phyloP scores from a whole-genome alignment of 2,797 vertebrate species.

The Onychomys torridus region DNA sequence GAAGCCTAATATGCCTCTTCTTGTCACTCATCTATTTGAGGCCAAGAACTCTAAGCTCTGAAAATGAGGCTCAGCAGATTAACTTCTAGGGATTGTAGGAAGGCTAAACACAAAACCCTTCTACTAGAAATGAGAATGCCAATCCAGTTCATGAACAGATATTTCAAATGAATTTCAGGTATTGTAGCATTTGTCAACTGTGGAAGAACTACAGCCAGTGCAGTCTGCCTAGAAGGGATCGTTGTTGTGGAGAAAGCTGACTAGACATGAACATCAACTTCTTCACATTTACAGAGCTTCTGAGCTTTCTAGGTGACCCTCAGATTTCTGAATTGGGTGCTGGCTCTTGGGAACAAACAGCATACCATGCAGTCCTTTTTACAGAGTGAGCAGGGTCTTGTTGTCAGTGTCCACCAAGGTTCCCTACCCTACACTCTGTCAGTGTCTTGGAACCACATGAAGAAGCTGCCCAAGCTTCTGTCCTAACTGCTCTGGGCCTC shows the following conservation, averaged over 20 bases:
- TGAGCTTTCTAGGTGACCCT: not conserved
- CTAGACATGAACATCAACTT: not conserved
- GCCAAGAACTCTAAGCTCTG: not conserved
- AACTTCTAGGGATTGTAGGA: not conserved
- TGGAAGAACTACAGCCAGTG: not conserved
- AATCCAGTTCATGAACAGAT: not conserved
- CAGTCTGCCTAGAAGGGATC: not conserved
- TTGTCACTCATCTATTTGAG: not conserved
- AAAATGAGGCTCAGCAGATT: not conserved
- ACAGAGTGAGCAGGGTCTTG: accelerated
- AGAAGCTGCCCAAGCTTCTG: not conserved
- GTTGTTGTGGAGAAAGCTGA: not conserved
- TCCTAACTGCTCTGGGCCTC: not conserved
- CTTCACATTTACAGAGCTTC: not conserved
- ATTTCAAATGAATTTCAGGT: not conserved
- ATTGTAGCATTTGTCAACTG: not conserved
- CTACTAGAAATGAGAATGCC: not conserved
- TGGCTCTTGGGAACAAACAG: not conserved
- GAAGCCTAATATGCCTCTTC: not conserved
- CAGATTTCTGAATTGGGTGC: not conserved
- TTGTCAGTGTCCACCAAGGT: not conserved
- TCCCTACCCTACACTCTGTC: accelerated
- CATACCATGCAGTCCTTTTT: not conserved
- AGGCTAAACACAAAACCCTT: not conserved
- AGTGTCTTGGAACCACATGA: not conserved